These are phyloP conservation scores for Ormyrus thymus DNA, from an alignment of 2,888 invertebrate species.

Conservation along the genomic window DNA sequence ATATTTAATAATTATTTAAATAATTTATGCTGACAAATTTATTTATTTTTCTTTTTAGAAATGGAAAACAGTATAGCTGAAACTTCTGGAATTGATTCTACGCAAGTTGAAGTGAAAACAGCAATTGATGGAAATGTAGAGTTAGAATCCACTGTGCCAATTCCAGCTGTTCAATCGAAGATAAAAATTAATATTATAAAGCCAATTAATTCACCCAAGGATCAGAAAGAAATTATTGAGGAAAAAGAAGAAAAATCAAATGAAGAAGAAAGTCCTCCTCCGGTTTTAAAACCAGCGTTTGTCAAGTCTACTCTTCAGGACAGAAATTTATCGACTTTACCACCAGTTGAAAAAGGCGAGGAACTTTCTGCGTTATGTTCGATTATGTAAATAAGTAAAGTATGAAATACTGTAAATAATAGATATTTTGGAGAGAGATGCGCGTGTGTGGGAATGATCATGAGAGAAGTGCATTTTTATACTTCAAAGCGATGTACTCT, in stretches of 20 bases:
- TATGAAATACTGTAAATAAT: constrained; percentile 53
- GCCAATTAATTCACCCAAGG: constrained; percentile 74
- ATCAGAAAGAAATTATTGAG: constrained; percentile 60
- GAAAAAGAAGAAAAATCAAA: constrained; percentile 58
- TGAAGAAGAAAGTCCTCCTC: constrained; percentile 70
- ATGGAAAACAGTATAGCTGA: constrained; percentile 76
- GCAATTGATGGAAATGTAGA: constrained; percentile 89
- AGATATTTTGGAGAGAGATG: constrained; percentile 32
- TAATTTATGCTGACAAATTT: not conserved
- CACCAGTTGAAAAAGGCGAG: constrained; percentile 83
- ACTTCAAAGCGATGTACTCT: constrained; percentile 33
- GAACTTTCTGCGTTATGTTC: constrained; percentile 92
- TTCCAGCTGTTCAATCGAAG: constrained; percentile 74
- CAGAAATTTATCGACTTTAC: constrained; percentile 82
- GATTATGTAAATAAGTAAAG: constrained; percentile 81
- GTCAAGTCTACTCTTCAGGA: constrained; percentile 82
- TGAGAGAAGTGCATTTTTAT: constrained; percentile 45
- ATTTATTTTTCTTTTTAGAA: constrained; percentile 10
- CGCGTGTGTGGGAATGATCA: constrained; percentile 23
- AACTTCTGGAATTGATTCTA: constrained; percentile 76
- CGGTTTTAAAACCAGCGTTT: constrained; percentile 66
- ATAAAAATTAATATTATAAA: constrained; percentile 91
- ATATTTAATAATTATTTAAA: not conserved
- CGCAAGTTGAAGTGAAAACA: constrained; percentile 78
- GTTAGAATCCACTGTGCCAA: constrained; percentile 77